Evolutionary conservation across 2,113 vertebrate species (phyloP), one percentile per base, ranked within the genome.

Genomic region (Helogale parvula): DNA sequence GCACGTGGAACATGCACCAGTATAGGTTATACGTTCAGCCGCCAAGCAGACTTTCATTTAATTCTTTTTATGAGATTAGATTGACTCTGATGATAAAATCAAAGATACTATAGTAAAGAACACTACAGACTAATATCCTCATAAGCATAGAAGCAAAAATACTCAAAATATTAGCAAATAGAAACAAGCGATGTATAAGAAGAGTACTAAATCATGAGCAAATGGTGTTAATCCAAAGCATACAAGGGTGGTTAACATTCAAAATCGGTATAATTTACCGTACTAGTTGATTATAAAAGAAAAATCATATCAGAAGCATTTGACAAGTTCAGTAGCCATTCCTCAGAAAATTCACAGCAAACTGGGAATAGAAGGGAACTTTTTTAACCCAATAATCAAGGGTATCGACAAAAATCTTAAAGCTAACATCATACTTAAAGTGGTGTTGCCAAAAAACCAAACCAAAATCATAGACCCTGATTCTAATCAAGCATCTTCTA

Each of bases 301-400:
- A 94, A 80, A 90, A 35, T 33, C 29, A 65, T 88, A 35, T 92
- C 25, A 88, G 38, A 92, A 96, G 12, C 33, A 89, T 79, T 92
- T 71, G 21, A 69, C 60, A 80, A 88, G 45, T 88, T 85, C 11
- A 38, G 1, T 88, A 57, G 71, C 41, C 4, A 63, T 88, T 88
- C 23, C 77, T 76, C 57, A 63, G 82, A 69, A 63, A 96, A 60
- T 52, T 65, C 63, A 89, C 45, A 79, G n/a, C 71, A 84, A 79
- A 71, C 29, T 88, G 69, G 57, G 17, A 74, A 74, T 66, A 81
- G 74, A 90, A 60, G 63, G 65, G 38, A 66, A 66, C 23, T 69
- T 69, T 60, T 77, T 66, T 1, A 76, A 3, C 50, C 23, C 90
- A 38, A 41, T 50, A 54, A 80, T 76, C 21, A 63, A 94, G 35